Conservation (phyloP, 2,888 invertebrate genomes). For the Tribolium freemani region DNA sequence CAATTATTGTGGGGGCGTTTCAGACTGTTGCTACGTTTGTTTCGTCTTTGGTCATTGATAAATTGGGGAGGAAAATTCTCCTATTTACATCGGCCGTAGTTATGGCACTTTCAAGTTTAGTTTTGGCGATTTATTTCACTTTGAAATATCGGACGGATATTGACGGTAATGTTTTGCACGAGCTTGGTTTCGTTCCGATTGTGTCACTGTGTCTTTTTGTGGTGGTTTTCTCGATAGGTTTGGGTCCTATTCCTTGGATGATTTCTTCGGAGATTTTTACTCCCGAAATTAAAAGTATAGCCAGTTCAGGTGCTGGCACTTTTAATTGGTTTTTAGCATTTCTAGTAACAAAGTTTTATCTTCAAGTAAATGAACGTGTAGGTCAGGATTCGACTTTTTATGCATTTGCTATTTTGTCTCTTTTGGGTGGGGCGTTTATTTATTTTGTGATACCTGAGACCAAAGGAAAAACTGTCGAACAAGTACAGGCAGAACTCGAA, state of each 20-base stretch:
- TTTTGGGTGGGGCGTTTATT: slow-evolving; percentile 75
- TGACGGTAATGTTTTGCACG: slow-evolving; percentile 67
- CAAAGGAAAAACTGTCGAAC: slow-evolving; percentile 60
- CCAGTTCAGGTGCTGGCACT: slow-evolving; percentile 82
- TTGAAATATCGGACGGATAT: slow-evolving; percentile 64
- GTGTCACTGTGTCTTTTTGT: slow-evolving; percentile 82
- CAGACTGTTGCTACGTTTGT: slow-evolving; percentile 84
- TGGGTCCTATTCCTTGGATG: slow-evolving; percentile 91
- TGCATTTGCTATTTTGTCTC: slow-evolving; percentile 78
- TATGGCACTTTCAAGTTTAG: slow-evolving; percentile 79
- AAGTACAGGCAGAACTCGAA: slow-evolving; percentile 59
- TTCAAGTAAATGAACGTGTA: slow-evolving; percentile 70
- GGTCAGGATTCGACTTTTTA: slow-evolving; percentile 79
- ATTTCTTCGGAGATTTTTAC: slow-evolving; percentile 87
- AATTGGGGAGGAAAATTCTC: slow-evolving; percentile 82
- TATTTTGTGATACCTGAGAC: slow-evolving; percentile 58
- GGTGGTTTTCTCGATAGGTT: slow-evolving; percentile 85
- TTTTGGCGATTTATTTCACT: slow-evolving; percentile 82
- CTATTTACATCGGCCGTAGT: slow-evolving; percentile 79
- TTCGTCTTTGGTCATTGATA: slow-evolving; percentile 85
- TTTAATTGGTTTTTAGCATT: slow-evolving; percentile 87
- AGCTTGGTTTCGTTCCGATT: slow-evolving; percentile 82
- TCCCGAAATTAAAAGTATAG: slow-evolving; percentile 81
- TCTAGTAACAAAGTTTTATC: slow-evolving; percentile 81
- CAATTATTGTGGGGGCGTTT: slow-evolving; percentile 87